Percentiles rank a stretch among this genome's conserved stretches.
Conservation (phyloP, 2,797 vertebrate genomes). For the Amazona ochrocephala region DNA sequence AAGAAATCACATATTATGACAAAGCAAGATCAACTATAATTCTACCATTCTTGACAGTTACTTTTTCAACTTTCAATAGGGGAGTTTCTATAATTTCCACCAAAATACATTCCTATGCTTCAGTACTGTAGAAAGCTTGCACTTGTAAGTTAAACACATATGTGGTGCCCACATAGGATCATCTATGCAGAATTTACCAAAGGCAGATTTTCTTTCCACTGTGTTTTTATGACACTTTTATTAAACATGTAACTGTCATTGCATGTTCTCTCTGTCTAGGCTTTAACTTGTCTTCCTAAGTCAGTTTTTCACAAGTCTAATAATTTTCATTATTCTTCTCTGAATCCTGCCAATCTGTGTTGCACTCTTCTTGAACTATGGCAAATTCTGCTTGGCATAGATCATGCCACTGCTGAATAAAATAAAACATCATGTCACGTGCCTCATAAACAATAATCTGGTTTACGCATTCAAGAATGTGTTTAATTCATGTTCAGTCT, state of each 20-base stretch:
- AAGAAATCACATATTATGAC: background rate
- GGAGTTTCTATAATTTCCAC: background rate
- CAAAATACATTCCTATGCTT: background rate
- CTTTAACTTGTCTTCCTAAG: background rate
- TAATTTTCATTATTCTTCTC: background rate
- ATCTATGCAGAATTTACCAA: background rate
- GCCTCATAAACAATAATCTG: background rate
- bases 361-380: background rate
- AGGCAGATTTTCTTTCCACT: background rate
- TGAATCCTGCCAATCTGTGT: background rate
- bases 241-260: background rate
- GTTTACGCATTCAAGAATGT: accelerated
- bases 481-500: background rate
- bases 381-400: background rate
- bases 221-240: background rate
- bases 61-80: background rate
- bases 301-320: background rate
- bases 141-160: background rate
- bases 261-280: background rate
- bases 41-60: background rate
- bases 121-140: background rate
- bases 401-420: background rate
- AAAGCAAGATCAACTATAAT: background rate
- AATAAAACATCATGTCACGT: background rate
- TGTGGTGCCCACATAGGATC: accelerated